phyloP scores from a whole-genome alignment of 2,113 vertebrate genomes.

The Eurystomus gularis region DNA sequence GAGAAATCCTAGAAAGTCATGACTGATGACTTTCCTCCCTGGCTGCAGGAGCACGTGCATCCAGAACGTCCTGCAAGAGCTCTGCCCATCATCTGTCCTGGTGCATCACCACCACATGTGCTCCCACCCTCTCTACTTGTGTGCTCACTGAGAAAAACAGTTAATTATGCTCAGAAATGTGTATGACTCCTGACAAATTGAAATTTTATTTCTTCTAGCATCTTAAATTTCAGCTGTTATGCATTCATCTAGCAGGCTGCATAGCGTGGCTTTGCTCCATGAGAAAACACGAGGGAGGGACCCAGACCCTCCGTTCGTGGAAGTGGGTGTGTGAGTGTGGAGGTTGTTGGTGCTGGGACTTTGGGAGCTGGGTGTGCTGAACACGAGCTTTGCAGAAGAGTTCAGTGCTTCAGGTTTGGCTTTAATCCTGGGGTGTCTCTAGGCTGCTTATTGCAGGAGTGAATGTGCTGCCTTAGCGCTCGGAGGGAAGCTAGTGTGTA shows the following conservation, averaged over 20 bases:
- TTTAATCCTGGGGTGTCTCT: not conserved
- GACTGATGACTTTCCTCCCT: not conserved
- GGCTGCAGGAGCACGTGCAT: not conserved
- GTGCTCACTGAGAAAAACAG: not conserved
- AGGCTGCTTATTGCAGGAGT: not conserved
- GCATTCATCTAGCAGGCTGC: not conserved
- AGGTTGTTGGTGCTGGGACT: not conserved
- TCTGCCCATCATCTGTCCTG: not conserved
- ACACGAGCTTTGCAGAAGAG: not conserved
- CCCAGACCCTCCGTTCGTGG: not conserved
- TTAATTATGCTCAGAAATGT: not conserved
- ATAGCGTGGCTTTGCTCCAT: not conserved
- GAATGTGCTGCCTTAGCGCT: not conserved
- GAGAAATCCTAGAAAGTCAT: not conserved
- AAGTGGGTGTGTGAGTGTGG: not conserved
- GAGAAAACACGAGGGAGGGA: rapidly evolving
- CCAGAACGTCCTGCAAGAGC: not conserved
- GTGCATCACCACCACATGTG: rapidly evolving
- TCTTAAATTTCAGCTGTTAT: not conserved
- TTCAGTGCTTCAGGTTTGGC: not conserved
- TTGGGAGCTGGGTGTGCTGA: not conserved
- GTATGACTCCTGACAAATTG: not conserved
- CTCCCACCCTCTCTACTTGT: not conserved
- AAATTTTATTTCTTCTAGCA: not conserved
- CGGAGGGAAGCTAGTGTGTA: not conserved